These are phyloP conservation scores for Phyllotis vaccarum DNA, from an alignment of 2,797 vertebrate species.

Conservation along the genomic window DNA sequence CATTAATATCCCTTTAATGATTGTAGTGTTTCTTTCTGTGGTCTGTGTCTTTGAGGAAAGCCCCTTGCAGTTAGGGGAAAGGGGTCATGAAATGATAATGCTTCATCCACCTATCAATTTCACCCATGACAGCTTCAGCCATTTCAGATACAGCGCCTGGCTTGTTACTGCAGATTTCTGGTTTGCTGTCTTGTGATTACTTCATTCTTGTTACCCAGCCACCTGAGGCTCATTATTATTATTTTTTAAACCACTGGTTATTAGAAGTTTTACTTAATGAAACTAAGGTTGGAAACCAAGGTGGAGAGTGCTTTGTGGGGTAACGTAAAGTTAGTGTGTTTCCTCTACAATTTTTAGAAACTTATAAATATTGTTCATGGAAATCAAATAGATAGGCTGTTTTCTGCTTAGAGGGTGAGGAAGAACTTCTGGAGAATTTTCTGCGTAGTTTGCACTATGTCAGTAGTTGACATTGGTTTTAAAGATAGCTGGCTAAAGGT, in stretches of 20 bases:
- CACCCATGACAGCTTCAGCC: background rate
- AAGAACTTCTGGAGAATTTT: background rate
- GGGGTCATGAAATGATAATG: background rate
- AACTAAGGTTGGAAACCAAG: slow-evolving; percentile 4
- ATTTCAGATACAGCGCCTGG: background rate
- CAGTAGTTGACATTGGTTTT: background rate
- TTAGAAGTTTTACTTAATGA: background rate
- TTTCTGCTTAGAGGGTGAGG: background rate
- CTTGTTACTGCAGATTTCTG: background rate
- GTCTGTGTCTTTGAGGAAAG: slow-evolving; percentile 4
- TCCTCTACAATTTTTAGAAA: slow-evolving; percentile 14
- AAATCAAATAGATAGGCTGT: background rate
- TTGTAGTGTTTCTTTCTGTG: background rate
- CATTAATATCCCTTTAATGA: background rate
- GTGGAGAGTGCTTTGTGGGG: background rate
- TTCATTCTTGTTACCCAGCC: background rate
- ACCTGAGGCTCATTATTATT: background rate
- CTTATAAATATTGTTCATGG: background rate
- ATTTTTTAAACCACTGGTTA: background rate
- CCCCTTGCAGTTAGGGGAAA: background rate
- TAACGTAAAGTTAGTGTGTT: background rate
- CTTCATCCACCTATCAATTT: slow-evolving; percentile 29
- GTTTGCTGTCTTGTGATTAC: background rate
- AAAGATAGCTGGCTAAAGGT: background rate
- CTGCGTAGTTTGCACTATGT: background rate